These are phyloP conservation scores for Mercenaria mercenaria DNA, from an alignment of 1,140 invertebrate species.

Conservation along the genomic window DNA sequence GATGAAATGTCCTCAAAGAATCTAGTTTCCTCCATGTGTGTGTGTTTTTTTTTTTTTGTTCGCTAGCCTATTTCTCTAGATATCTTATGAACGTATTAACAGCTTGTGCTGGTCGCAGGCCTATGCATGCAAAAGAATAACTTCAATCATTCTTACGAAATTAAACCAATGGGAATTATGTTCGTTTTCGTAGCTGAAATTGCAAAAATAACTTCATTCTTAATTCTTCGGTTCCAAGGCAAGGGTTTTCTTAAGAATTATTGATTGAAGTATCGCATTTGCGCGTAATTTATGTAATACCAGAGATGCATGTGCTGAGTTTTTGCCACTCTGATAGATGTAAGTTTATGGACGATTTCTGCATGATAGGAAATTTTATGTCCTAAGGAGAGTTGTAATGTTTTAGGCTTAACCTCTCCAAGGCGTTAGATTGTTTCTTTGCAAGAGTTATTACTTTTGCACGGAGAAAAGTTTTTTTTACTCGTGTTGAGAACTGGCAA, in stretches of 20 bases:
- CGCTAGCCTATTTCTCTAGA: not conserved
- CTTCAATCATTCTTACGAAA: conserved; percentile 53
- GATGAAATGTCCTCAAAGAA: conserved; percentile 18
- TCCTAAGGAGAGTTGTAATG: not conserved
- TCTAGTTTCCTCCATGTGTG: not conserved
- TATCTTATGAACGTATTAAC: conserved; percentile 29
- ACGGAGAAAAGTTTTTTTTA: not conserved
- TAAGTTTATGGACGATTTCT: conserved; percentile 39
- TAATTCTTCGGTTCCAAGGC: conserved; percentile 47
- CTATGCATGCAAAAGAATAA: conserved; percentile 22
- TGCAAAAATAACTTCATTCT: conserved; percentile 48
- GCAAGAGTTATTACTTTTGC: conserved; percentile 24
- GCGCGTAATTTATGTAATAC: conserved; percentile 56
- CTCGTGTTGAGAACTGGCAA: not conserved
- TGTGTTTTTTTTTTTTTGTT: not conserved
- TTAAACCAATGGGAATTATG: conserved; percentile 57
- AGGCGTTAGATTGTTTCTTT: conserved; percentile 17
- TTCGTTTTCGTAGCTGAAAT: conserved; percentile 56
- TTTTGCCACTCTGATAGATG: conserved; percentile 46
- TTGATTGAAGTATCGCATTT: conserved; percentile 58
- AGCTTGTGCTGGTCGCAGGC: not conserved
- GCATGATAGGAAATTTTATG: conserved; percentile 31
- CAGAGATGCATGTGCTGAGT: conserved; percentile 27
- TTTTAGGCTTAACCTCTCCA: conserved; percentile 19
- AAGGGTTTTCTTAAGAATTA: conserved; percentile 55